Conservation (phyloP, 92 coral and sea anemone genomes). For the Porites rus region DNA sequence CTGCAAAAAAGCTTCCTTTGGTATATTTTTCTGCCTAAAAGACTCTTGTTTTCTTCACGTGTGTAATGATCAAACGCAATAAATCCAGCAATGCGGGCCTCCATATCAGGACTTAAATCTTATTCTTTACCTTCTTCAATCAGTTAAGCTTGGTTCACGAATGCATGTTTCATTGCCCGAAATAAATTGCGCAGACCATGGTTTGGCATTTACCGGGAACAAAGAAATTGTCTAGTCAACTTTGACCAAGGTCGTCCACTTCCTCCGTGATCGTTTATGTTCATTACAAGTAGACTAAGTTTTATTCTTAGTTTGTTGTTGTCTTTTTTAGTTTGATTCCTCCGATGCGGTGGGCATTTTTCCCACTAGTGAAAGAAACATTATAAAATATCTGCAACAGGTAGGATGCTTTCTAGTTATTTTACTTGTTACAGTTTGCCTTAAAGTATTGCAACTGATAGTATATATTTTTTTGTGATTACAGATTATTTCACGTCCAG, state of each 20-base stretch:
- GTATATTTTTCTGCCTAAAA: not conserved
- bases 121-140: no score
- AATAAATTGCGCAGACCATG: no score
- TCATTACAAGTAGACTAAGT: no score
- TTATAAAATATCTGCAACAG: slow-evolving; percentile 39
- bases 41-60: not conserved
- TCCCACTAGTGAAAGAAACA: slow-evolving; percentile 12
- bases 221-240: no score
- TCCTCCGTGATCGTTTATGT: no score
- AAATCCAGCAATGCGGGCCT: not conserved
- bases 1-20: not conserved
- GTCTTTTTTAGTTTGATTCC: slow-evolving; percentile 14
- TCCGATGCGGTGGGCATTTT: slow-evolving; percentile 9
- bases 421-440: not conserved
- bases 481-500: slow-evolving; percentile 72
- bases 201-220: no score
- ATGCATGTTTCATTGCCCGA: no score
- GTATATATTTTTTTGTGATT: not conserved
- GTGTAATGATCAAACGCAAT: not conserved
- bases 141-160: no score
- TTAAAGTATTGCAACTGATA: no score
- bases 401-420: not conserved
- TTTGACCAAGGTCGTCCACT: no score
- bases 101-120: no score
- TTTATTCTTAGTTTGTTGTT: not conserved